Evolutionary conservation across 2,888 invertebrate genomes (phyloP).

Genomic region (Trachelus troglodyta): DNA sequence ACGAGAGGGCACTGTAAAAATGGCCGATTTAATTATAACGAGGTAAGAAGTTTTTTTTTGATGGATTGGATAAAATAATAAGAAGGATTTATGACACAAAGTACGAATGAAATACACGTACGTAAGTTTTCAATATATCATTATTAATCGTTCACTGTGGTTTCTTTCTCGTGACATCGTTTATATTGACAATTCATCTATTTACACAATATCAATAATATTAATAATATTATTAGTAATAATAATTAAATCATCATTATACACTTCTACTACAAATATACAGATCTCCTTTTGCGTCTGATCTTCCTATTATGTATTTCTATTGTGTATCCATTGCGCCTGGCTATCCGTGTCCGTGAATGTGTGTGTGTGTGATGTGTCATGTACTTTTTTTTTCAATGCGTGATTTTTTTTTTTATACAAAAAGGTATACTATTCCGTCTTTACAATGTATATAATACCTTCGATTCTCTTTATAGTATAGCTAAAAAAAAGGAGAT

Average conservation of each 20-base stretch:
- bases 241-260: slow-evolving; percentile 52
- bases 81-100: background rate
- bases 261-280: slow-evolving; percentile 64
- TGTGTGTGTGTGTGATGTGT: background rate
- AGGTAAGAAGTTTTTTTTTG: background rate
- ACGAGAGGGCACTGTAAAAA: background rate
- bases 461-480: background rate
- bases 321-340: background rate
- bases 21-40: background rate
- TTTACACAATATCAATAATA: slow-evolving; percentile 49
- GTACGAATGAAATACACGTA: background rate
- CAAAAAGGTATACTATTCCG: slow-evolving; percentile 44
- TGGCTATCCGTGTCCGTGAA: background rate
- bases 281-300: slow-evolving; percentile 47
- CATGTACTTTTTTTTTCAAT: slow-evolving; percentile 35
- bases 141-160: slow-evolving; percentile 62
- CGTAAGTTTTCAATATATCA: slow-evolving; percentile 54
- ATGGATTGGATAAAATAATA: background rate
- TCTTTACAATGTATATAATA: slow-evolving; percentile 45
- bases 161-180: slow-evolving; percentile 48
- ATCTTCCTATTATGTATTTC: slow-evolving; percentile 3
- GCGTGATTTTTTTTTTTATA: slow-evolving; percentile 1
- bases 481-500: background rate
- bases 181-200: slow-evolving; percentile 62
- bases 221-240: slow-evolving; percentile 46